phyloP scores from a whole-genome alignment of 2,113 vertebrate genomes.

The Gavialis gangeticus region DNA sequence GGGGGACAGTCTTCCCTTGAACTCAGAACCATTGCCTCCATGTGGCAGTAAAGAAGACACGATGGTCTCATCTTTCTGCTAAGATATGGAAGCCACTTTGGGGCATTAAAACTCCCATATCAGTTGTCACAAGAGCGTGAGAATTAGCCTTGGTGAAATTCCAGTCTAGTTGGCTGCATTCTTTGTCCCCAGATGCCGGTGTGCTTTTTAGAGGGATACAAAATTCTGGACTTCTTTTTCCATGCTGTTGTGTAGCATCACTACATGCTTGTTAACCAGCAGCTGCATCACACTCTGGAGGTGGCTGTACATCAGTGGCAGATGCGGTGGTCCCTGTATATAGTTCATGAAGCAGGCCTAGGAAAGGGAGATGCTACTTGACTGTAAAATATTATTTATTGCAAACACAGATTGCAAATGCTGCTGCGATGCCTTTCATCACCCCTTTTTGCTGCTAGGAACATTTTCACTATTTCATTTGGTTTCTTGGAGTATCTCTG shows the following conservation, averaged over 20 bases:
- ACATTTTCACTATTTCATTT: constrained; percentile 18
- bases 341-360: neutral
- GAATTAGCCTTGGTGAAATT: neutral
- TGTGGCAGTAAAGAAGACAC: fast-evolving
- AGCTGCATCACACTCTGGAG: fast-evolving
- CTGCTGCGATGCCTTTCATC: neutral
- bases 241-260: fast-evolving
- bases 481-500: constrained; percentile 19
- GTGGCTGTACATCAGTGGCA: neutral
- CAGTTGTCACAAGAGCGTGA: fast-evolving
- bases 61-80: fast-evolving
- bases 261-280: neutral
- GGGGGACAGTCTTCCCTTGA: neutral
- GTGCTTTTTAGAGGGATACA: neutral
- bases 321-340: neutral
- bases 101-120: fast-evolving
- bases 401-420: neutral
- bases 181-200: neutral
- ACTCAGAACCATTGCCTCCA: fast-evolving
- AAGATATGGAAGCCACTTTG: fast-evolving
- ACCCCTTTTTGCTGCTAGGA: neutral
- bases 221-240: neutral
- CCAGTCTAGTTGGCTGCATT: fast-evolving
- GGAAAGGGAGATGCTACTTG: neutral
- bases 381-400: constrained; percentile 15